Conservation (phyloP, 2,888 invertebrate genomes). For the Drosophila colorata region DNA sequence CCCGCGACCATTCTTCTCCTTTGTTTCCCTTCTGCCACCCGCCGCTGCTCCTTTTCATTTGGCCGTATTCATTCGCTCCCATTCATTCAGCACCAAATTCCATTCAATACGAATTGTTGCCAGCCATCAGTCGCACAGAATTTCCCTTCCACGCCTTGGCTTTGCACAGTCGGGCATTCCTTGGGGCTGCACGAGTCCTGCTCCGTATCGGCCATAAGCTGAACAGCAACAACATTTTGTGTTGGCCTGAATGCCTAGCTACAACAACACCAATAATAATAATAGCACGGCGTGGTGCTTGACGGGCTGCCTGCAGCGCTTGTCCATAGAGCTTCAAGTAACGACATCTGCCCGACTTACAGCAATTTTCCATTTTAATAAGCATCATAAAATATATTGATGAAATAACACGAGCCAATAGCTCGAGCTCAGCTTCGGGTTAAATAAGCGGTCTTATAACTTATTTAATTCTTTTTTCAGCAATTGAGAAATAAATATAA, state of each 20-base stretch:
- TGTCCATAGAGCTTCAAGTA: constrained; percentile 18
- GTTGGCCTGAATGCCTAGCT: constrained; percentile 31
- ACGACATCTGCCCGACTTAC: constrained; percentile 29
- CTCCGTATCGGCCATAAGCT: constrained; percentile 14
- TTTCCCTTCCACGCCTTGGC: constrained; percentile 33
- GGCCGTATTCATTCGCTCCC: constrained; percentile 45
- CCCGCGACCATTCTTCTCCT: not conserved
- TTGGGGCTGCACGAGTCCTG: constrained; percentile 29
- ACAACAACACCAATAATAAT: constrained; percentile 40
- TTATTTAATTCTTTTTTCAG: not conserved
- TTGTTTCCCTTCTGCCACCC: constrained; percentile 3
- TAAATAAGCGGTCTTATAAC: not conserved
- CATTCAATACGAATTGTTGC: constrained; percentile 69
- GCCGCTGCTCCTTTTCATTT: constrained; percentile 28
- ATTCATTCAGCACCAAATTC: constrained; percentile 65
- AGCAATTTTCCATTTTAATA: constrained; percentile 47
- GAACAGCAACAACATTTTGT: not conserved
- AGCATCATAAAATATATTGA: constrained; percentile 43
- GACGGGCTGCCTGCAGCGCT: constrained; percentile 11
- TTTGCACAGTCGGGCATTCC: constrained; percentile 27
- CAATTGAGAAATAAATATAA: not conserved
- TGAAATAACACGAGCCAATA: constrained; percentile 30
- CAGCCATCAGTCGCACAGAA: constrained; percentile 52
- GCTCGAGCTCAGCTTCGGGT: constrained; percentile 15
- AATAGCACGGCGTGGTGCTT: constrained; percentile 14